Base-by-base conservation (phyloP, 2,888 invertebrate genomes). In the Parelbella ahira region DNA sequence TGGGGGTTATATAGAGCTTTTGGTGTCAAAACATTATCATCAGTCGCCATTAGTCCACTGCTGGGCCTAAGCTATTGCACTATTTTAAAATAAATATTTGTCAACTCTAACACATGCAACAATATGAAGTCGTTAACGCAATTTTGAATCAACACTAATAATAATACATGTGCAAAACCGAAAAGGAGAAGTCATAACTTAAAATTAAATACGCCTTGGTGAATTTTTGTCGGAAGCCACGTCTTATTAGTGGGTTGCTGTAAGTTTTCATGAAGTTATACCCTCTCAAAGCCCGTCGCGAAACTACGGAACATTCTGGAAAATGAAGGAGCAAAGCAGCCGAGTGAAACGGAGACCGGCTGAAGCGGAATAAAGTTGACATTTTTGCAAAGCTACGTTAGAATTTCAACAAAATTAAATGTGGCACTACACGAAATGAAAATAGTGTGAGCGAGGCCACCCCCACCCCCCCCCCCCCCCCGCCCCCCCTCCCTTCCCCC, bases 331-430 rank as follows among this genome's bases (percentile, higher is more conserved):
- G 81, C 74, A 68, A 83, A 70, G 71, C 81, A 80, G 69, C 72
- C 68, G 72, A 77, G 73, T 78, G 81, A 71, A 82, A 76, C 75
- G 83, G 63, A 76, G 74, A 67, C 58, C 54, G 81, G 82, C 76
- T 82, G 84, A 79, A 69, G 79, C 77, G 82, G 80, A 86, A 83
- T 84, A 84, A 81, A 84, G 83, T 87, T 87, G 86, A 86, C 87
- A 87, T 87, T 87, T 87, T 87, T 87, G 87, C 77, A 83, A 83
- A 83, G 87, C 86, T 82, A 81, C 79, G 80, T 76, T 73, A 75
- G 84, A 87, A 84, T 87, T 87, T 86, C 87, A 82, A 69, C 79
- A 63, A 88, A 88, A 88, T 88, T 87, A 87, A 87, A 88, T 84
- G 86, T 87, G 87, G 83, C 87, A 82, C 72, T 79, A 81, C 78